Evolutionary conservation across 2,797 vertebrate species (phyloP).

Genomic region (Tokudaia muenninki): DNA sequence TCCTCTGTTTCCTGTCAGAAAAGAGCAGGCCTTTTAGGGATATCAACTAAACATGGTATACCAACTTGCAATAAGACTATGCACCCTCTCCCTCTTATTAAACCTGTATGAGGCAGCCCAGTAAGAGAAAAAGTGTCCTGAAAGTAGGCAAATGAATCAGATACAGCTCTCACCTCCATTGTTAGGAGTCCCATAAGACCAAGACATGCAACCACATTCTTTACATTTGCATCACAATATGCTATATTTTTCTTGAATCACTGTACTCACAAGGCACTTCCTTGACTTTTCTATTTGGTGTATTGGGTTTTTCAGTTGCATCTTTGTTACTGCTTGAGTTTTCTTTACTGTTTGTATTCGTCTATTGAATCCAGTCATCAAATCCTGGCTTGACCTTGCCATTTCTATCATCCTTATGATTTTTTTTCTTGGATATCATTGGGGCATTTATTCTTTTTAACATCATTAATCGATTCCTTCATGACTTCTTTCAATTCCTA

Average conservation of each 20-base stretch:
- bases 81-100: not conserved
- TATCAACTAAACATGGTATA: not conserved
- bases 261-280: not conserved
- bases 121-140: not conserved
- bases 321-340: not conserved
- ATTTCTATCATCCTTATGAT: not conserved
- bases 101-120: not conserved
- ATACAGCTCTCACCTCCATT: not conserved
- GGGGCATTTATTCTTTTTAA: not conserved
- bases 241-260: not conserved
- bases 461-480: not conserved
- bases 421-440: not conserved
- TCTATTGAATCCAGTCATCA: not conserved
- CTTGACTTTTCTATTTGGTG: not conserved
- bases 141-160: not conserved
- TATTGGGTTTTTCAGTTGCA: not conserved
- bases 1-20: not conserved
- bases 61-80: not conserved
- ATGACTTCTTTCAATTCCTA: not conserved
- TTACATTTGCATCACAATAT: not conserved
- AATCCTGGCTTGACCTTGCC: not conserved
- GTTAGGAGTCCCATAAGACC: not conserved
- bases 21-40: not conserved
- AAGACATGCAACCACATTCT: not conserved
- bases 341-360: not conserved